Conservation (phyloP, 2,113 vertebrate genomes). For the Emydocephalus ijimae region DNA sequence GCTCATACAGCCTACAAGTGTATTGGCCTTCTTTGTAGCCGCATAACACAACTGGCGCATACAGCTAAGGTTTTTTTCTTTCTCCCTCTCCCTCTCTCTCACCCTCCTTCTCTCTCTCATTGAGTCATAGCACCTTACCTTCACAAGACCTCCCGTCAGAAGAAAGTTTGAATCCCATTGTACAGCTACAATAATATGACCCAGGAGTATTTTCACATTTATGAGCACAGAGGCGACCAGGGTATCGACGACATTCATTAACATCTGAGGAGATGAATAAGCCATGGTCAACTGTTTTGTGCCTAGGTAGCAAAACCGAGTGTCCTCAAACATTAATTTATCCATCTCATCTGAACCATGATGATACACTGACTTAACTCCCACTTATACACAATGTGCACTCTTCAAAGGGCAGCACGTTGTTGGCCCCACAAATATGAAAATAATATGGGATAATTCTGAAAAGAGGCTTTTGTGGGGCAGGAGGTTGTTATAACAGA, state of each 20-base stretch:
- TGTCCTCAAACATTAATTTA: background rate
- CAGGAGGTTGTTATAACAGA: background rate
- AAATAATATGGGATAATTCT: background rate
- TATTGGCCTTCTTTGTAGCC: background rate
- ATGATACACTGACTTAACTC: background rate
- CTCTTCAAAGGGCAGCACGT: background rate
- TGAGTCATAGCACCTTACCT: constrained; percentile 66
- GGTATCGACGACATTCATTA: constrained; percentile 91
- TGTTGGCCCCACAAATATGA: background rate
- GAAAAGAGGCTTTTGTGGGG: background rate
- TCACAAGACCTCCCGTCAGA: constrained; percentile 85
- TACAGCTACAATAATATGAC: constrained; percentile 91
- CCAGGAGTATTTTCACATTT: constrained; percentile 92
- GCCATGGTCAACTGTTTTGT: background rate
- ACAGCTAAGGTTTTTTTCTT: background rate
- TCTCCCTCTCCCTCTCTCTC: background rate
- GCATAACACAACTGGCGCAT: background rate
- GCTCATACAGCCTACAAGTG: background rate
- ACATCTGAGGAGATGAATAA: constrained; percentile 72
- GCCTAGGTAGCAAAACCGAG: background rate
- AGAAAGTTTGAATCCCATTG: constrained; percentile 86
- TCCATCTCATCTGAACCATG: background rate
- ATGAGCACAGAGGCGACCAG: constrained; percentile 91
- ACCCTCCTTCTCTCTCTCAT: background rate
- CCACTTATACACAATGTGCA: background rate